Evolutionary conservation across 2,113 vertebrate genomes (phyloP).

Genomic region (Sclerurus mexicanus): DNA sequence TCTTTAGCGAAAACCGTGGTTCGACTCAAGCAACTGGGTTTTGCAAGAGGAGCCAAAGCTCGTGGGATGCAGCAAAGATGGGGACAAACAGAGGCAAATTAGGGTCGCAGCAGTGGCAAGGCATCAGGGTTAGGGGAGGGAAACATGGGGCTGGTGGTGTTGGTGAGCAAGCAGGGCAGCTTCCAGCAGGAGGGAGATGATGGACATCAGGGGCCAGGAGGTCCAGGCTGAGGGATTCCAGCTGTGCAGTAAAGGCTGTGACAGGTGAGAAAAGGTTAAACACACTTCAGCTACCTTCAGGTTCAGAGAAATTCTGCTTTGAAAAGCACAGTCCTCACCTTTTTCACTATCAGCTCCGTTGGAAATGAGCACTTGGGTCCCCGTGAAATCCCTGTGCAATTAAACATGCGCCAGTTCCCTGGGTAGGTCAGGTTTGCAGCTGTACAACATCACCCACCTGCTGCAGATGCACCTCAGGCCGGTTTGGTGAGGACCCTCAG

Average conservation of each 20-base stretch:
- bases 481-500: neutral
- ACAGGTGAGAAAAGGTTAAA: neutral
- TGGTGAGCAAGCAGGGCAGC: neutral
- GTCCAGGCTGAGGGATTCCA: neutral
- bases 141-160: neutral
- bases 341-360: neutral
- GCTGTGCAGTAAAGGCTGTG: neutral
- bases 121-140: neutral
- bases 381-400: neutral
- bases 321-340: neutral
- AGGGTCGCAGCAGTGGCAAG: neutral
- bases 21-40: neutral
- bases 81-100: neutral
- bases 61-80: neutral
- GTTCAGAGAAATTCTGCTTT: neutral
- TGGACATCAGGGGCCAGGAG: neutral
- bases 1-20: neutral
- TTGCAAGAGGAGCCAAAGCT: neutral
- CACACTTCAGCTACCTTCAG: neutral
- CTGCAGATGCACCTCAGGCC: accelerated
- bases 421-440: neutral
- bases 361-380: neutral
- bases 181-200: neutral
- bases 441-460: neutral
- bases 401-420: neutral